phyloP scores from a whole-genome alignment of 2,797 vertebrate species.

The Melanotaenia nigrans region DNA sequence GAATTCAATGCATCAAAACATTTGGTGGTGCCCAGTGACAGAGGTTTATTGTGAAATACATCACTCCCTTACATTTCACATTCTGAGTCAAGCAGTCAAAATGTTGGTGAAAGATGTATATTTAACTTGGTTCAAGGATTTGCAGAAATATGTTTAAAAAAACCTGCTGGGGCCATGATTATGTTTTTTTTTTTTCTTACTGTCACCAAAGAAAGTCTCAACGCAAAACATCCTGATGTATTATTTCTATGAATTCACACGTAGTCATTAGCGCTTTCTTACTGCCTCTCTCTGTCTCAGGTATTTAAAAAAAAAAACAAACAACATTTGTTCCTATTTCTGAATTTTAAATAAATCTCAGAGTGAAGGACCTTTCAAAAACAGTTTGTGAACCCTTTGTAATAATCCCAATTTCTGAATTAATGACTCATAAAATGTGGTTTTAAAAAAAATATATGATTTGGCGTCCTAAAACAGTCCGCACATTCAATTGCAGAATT shows the following conservation, averaged over 20 bases:
- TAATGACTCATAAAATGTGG: not conserved
- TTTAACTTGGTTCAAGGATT: not conserved
- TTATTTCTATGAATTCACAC: not conserved
- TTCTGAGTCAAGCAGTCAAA: not conserved
- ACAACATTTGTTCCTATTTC: not conserved
- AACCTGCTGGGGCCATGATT: too few relatives aligned
- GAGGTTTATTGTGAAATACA: not conserved
- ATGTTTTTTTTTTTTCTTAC: not conserved
- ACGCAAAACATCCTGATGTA: not conserved
- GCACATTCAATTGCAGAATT: too few relatives aligned
- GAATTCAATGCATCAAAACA: not conserved
- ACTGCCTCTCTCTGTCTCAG: not conserved
- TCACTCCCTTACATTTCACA: not conserved
- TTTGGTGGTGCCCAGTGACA: not conserved
- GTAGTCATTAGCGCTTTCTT: not conserved
- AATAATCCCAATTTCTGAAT: too few relatives aligned
- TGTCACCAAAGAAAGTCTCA: not conserved
- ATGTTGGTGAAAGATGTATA: not conserved
- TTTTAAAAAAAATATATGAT: not conserved
- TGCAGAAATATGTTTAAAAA: not conserved
- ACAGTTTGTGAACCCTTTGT: too few relatives aligned
- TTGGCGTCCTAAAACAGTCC: too few relatives aligned
- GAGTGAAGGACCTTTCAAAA: not conserved
- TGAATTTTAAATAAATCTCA: not conserved
- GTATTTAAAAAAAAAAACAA: not conserved